A percentile compares a stretch with the other conserved stretches of the same genome.
Evolutionary conservation across 2,888 invertebrate genomes (phyloP).

Genomic region (Eristalis intricaria): DNA sequence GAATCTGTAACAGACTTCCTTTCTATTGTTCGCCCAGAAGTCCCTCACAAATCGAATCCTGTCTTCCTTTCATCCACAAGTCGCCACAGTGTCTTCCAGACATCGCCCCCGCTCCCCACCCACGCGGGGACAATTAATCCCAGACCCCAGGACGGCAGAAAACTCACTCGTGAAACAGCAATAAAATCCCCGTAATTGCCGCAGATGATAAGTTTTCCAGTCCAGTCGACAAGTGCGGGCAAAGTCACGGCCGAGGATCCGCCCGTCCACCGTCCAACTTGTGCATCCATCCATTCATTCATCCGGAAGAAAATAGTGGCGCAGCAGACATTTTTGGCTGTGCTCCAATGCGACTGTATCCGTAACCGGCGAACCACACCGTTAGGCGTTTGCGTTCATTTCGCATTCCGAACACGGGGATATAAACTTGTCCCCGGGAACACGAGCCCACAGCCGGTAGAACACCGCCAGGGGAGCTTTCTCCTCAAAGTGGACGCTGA

Average conservation of each 20-base stretch:
- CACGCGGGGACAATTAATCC: constrained; percentile 13
- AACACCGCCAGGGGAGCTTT: neutral
- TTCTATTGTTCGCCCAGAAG: neutral
- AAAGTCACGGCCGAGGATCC: constrained; percentile 14
- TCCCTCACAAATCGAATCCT: neutral
- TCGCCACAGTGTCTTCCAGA: neutral
- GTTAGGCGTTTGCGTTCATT: constrained; percentile 51
- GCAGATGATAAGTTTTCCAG: constrained; percentile 2
- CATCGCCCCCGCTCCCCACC: neutral
- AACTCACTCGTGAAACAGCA: constrained; percentile 46
- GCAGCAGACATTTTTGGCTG: constrained; percentile 49
- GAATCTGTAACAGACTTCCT: neutral
- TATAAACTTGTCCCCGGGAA: constrained; percentile 56
- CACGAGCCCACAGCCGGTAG: constrained; percentile 26
- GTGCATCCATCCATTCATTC: neutral
- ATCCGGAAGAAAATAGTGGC: neutral
- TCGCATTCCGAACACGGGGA: constrained; percentile 56
- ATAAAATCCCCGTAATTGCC: constrained; percentile 63
- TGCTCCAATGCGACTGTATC: neutral
- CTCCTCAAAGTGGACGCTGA: neutral
- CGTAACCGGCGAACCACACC: constrained; percentile 19
- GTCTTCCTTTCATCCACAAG: neutral
- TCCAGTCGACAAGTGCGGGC: constrained; percentile 15
- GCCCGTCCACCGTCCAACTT: neutral
- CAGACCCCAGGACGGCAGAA: constrained; percentile 5